A percentile compares a stretch with the other conserved stretches of the same genome.
These are phyloP conservation scores for Trachelus stipa DNA, from an alignment of 2,888 invertebrate genomes.

Conservation along the genomic window DNA sequence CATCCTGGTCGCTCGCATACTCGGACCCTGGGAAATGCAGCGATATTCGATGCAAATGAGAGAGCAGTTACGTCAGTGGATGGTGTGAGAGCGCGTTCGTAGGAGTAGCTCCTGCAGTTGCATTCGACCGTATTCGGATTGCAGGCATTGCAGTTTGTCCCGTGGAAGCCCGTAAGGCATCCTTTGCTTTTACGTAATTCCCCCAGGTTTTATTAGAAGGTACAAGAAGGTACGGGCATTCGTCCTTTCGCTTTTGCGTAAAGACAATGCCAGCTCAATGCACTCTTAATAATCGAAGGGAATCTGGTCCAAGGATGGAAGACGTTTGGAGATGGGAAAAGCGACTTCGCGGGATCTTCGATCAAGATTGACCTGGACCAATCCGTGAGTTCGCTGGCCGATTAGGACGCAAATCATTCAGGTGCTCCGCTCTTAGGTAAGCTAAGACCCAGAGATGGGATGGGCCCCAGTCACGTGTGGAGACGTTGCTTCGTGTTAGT, in stretches of 20 bases:
- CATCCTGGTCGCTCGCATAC: constrained; percentile 9
- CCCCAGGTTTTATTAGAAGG: constrained; percentile 10
- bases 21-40: constrained; percentile 34
- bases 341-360: neutral
- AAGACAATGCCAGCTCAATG: too few relatives aligned
- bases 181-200: constrained; percentile 6
- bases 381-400: constrained; percentile 53
- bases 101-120: constrained; percentile 8
- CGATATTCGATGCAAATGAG: constrained; percentile 47
- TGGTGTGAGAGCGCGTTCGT: constrained; percentile 16
- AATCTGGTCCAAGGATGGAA: constrained; percentile 1
- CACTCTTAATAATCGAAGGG: neutral
- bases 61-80: constrained; percentile 23
- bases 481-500: constrained; percentile 57
- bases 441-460: constrained; percentile 41
- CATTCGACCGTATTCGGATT: constrained; percentile 10
- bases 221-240: neutral
- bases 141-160: neutral
- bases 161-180: constrained; percentile 2
- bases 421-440: constrained; percentile 10
- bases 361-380: neutral
- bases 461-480: constrained; percentile 63
- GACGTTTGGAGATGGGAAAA: neutral
- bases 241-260: constrained; percentile 6
- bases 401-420: constrained; percentile 59